Percentiles rank a stretch among this genome's conserved stretches.
These are phyloP conservation scores for Salvator merianae DNA, from an alignment of 2,113 vertebrate species.

Conservation along the genomic window DNA sequence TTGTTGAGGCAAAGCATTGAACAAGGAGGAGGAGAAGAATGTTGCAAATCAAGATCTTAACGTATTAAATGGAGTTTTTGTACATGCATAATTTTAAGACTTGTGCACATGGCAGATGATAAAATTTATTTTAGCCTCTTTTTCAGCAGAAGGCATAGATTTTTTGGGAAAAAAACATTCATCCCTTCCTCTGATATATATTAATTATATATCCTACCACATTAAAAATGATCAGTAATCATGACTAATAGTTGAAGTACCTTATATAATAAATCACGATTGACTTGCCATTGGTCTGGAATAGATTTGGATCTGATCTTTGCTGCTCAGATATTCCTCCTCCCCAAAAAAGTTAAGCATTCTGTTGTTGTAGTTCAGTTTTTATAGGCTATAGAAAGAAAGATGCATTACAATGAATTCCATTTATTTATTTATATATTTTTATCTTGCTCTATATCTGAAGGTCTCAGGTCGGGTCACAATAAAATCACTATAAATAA, in stretches of 20 bases:
- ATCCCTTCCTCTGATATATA: conserved; percentile 49
- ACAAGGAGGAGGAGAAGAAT: conserved; percentile 28
- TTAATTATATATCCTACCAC: conserved; percentile 64
- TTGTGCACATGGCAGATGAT: conserved; percentile 31
- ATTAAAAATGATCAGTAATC: conserved; percentile 63
- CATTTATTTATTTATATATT: too few species aligned
- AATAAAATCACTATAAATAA: too few species aligned
- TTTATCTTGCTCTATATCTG: too few species aligned
- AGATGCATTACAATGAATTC: too few species aligned
- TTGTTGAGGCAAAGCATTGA: conserved; percentile 75
- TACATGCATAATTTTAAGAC: conserved; percentile 62
- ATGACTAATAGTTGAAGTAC: conserved; percentile 69
- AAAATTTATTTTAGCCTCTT: conserved; percentile 39
- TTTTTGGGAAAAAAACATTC: conserved; percentile 47
- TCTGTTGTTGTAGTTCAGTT: conserved; percentile 27
- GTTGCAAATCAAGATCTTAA: conserved; percentile 60
- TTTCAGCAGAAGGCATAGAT: conserved; percentile 33
- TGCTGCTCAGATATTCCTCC: conserved; percentile 18
- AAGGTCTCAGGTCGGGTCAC: too few species aligned
- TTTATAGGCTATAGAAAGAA: conserved; percentile 11
- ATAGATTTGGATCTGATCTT: conserved; percentile 58
- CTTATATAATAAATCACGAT: conserved; percentile 69
- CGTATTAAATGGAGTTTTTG: conserved; percentile 68
- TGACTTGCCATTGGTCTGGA: conserved; percentile 63
- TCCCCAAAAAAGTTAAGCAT: conserved; percentile 39